A percentile compares a stretch with the other conserved stretches of the same genome.
Conservation (phyloP, 2,113 vertebrate species). For the Corynorhinus townsendii region DNA sequence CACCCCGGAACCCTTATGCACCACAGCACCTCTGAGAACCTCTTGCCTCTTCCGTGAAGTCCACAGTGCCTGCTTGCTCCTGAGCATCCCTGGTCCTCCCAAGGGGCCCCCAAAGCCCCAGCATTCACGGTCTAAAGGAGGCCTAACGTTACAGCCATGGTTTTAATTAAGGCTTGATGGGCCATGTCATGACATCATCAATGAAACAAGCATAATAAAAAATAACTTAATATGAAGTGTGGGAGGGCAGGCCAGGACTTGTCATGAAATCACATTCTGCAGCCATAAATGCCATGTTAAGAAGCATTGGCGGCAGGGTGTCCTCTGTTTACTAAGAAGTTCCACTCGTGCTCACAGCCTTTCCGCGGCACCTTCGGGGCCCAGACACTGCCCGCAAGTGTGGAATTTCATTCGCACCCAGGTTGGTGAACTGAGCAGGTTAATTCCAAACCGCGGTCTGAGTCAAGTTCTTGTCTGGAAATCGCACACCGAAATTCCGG, state of each 20-base stretch:
- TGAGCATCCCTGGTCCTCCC: background rate
- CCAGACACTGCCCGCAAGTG: background rate
- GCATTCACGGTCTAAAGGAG: constrained; percentile 66
- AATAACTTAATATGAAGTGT: constrained; percentile 51
- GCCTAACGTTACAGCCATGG: constrained; percentile 60
- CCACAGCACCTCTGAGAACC: background rate
- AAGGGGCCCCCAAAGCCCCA: constrained; percentile 50
- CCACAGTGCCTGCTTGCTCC: background rate
- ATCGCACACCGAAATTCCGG: background rate
- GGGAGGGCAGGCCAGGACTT: constrained; percentile 66
- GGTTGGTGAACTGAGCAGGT: constrained; percentile 24
- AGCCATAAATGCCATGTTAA: constrained; percentile 66
- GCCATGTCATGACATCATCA: constrained; percentile 74
- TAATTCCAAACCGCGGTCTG: constrained; percentile 49
- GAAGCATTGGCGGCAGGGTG: background rate
- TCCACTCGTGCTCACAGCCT: background rate
- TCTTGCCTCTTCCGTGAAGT: background rate
- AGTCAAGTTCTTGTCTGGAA: constrained; percentile 65
- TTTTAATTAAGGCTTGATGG: constrained; percentile 69
- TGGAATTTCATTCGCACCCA: background rate
- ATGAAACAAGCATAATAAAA: constrained; percentile 69
- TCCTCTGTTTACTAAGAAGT: constrained; percentile 38
- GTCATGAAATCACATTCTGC: constrained; percentile 59
- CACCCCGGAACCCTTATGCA: no score
- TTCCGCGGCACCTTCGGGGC: background rate